Percentiles rank a stretch among this genome's conserved stretches.
Evolutionary conservation across 2,888 invertebrate genomes (phyloP).

Genomic region (Synergus umbraculus): DNA sequence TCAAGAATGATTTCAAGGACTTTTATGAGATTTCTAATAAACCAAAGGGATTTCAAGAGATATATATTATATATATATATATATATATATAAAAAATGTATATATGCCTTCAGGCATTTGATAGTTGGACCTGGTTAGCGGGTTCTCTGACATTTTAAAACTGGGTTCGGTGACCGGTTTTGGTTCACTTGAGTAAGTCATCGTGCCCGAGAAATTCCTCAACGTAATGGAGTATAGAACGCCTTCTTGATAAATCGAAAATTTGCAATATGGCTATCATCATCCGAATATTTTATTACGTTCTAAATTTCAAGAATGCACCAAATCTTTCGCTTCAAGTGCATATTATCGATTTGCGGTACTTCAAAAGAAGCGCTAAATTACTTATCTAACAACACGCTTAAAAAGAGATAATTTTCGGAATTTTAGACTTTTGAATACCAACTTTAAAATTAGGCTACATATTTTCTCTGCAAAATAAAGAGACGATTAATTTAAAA

Average conservation of each 20-base stretch:
- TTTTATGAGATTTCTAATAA: too few relatives aligned
- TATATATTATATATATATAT: background rate
- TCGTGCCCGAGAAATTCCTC: conserved; percentile 28
- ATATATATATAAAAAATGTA: background rate
- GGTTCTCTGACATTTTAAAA: conserved; percentile 49
- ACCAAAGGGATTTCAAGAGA: too few relatives aligned
- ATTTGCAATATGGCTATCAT: conserved; percentile 21
- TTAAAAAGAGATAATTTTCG: background rate
- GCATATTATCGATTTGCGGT: too few relatives aligned
- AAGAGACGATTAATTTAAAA: conserved; percentile 6
- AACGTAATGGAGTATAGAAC: conserved; percentile 22
- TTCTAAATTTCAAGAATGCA: background rate
- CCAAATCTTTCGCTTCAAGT: background rate
- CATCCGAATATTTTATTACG: too few relatives aligned
- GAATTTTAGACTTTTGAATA: background rate
- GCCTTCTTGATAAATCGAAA: conserved; percentile 9
- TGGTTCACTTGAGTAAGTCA: conserved; percentile 53
- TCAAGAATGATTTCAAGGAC: too few relatives aligned
- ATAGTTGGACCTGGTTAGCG: conserved; percentile 46
- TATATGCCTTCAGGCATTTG: background rate
- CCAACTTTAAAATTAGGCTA: background rate
- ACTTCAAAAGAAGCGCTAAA: too few relatives aligned
- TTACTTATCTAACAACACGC: too few relatives aligned
- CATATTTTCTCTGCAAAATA: background rate
- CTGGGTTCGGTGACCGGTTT: conserved; percentile 61